Conservation (phyloP, 2,113 vertebrate species). For the Embiotoca jacksoni region DNA sequence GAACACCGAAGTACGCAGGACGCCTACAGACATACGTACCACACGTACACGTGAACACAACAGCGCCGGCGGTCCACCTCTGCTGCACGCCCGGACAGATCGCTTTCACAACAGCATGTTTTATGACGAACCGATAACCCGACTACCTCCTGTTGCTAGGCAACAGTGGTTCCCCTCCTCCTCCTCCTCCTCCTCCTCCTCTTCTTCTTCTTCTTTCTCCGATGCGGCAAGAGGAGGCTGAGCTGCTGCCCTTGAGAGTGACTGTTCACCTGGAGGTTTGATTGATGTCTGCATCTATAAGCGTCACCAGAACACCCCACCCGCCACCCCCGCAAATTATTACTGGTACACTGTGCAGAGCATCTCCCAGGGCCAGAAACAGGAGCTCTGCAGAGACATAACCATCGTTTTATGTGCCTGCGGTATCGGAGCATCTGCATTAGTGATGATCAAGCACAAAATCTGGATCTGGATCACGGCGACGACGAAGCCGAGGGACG, state of each 20-base stretch:
- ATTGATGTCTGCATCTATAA: conserved; percentile 34
- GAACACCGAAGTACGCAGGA: conserved; percentile 3
- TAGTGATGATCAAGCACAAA: conserved; percentile 22
- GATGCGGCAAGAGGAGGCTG: conserved; percentile 73
- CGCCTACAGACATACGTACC: background rate
- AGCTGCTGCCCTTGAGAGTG: conserved; percentile 43
- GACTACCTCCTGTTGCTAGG: conserved; percentile 79
- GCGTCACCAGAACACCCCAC: background rate
- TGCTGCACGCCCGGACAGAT: background rate
- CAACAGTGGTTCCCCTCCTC: conserved; percentile 65
- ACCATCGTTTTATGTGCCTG: background rate
- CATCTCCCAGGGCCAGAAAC: background rate
- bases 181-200: background rate
- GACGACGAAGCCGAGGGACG: background rate
- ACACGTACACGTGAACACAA: conserved; percentile 19
- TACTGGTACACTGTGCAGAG: background rate
- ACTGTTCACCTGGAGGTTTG: conserved; percentile 40
- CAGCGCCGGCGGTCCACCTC: conserved; percentile 20
- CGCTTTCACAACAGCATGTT: conserved; percentile 53
- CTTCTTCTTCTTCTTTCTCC: conserved; percentile 37
- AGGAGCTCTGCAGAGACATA: conserved; percentile 4
- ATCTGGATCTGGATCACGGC: conserved; percentile 8
- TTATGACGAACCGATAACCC: conserved; percentile 63
- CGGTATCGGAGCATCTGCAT: background rate
- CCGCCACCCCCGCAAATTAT: background rate